These are phyloP conservation scores for Neuroterus valhalla DNA, from an alignment of 1,140 invertebrate species.

Conservation along the genomic window DNA sequence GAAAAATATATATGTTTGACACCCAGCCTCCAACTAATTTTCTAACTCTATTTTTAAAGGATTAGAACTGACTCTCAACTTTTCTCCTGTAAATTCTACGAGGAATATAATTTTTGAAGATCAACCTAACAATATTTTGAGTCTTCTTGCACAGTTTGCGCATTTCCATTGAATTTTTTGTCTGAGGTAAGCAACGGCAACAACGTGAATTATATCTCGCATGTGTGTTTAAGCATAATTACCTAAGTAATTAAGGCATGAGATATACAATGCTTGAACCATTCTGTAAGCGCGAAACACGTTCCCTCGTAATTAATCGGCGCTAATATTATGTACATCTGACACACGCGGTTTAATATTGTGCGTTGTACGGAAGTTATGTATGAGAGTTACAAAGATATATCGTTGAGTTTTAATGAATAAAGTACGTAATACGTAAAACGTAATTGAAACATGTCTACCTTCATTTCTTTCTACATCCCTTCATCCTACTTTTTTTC, in stretches of 20 bases:
- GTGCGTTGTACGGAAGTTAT: conserved; percentile 11
- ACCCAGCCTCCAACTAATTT: too few relatives aligned
- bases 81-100: not conserved
- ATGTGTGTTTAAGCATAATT: conserved; percentile 5
- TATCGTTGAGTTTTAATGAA: conserved; percentile 54
- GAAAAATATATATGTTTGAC: too few relatives aligned
- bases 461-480: conserved; percentile 19
- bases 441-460: conserved; percentile 34
- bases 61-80: too few relatives aligned
- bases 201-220: not conserved
- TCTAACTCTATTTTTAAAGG: too few relatives aligned
- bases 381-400: conserved; percentile 13
- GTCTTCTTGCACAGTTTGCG: not conserved
- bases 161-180: not conserved
- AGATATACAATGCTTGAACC: conserved; percentile 2
- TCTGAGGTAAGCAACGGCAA: not conserved
- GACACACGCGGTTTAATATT: conserved; percentile 22
- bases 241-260: conserved; percentile 8
- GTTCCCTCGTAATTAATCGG: conserved; percentile 22
- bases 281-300: not conserved
- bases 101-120: not conserved
- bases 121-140: not conserved
- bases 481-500: conserved; percentile 20
- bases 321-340: conserved; percentile 16
- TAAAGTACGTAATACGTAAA: conserved; percentile 44